Base-by-base conservation (phyloP, 2,888 invertebrate species). In the Metellina segmentata region DNA sequence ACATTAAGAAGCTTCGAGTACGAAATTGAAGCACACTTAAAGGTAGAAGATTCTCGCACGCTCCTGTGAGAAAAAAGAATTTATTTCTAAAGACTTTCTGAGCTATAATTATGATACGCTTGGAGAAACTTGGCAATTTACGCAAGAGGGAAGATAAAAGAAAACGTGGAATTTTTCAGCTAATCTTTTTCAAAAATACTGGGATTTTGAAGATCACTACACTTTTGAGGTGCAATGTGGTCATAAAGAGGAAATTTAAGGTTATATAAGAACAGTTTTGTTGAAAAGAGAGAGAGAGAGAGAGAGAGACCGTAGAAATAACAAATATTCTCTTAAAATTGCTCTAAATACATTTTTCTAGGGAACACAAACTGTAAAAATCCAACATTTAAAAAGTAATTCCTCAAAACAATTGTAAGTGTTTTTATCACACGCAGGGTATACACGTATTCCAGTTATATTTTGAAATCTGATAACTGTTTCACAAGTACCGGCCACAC, bases 81-180 rank as follows among this genome's bases (percentile, higher is more conserved):
- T 61, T 34, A 34, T 34, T 9, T 61, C 16, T 61, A 61, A 61
- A 16, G 11, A 11, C 61, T 61, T 9, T 61, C 61, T 61, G 13
- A 61, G 61, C 61, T 61, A 61, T 61, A 61, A 61, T 61, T 61
- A 61, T 61, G 61, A 61, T 61, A 61, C 61, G 61, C 61, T 61
- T 61, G 61, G 61, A 16, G 61, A 16, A 61, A 61, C 61, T 61
- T 61, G 61, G 61, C 61, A 61, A 61, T 61, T 61, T 61, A 61
- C 61, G 61, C 11, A 5, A 16, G 61, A 34, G 34, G 34, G 4
- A 34, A 34, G 34, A 34, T 7, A 13, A 61, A 61, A 61, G 61
- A 61, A 61, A 61, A 16, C 5, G 16, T 16, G 61, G 61, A 61
- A 61, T 61, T 61, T 61, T 61, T 61, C 61, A 61, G 61, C 61